phyloP scores from a whole-genome alignment of 2,797 vertebrate genomes.

The Todus mexicanus region DNA sequence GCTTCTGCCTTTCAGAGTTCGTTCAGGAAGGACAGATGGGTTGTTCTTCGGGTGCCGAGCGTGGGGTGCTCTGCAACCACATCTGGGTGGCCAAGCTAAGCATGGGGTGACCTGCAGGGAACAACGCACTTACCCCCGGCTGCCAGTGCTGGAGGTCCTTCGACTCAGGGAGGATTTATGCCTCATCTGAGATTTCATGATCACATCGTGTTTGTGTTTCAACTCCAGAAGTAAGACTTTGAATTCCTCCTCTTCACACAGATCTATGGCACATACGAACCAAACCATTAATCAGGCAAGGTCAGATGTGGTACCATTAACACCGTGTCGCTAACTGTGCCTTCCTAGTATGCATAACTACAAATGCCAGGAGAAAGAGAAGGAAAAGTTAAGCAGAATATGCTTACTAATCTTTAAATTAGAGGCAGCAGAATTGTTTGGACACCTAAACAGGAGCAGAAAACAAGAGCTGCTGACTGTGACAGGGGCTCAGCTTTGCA shows the following conservation, averaged over 20 bases:
- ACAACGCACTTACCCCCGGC: slow-evolving; percentile 84
- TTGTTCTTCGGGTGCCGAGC: accelerated
- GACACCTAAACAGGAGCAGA: background rate
- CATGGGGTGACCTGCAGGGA: background rate
- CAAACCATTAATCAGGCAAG: background rate
- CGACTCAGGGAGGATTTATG: slow-evolving; percentile 95
- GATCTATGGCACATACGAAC: slow-evolving; percentile 74
- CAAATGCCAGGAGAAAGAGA: background rate
- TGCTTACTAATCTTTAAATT: background rate
- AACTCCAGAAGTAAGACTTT: slow-evolving; percentile 90
- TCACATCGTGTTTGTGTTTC: slow-evolving; percentile 97
- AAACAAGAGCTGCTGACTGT: background rate
- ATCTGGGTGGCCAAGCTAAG: background rate
- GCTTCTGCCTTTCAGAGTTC: background rate
- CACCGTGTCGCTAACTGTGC: background rate
- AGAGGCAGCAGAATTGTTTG: background rate
- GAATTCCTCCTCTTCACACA: slow-evolving; percentile 97
- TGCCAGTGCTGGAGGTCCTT: slow-evolving; percentile 93
- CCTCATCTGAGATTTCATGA: slow-evolving; percentile 98
- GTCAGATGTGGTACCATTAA: background rate
- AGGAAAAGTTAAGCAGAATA: background rate
- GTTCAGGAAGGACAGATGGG: background rate
- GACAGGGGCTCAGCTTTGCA: background rate
- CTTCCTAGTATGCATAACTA: background rate
- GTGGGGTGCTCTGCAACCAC: background rate